Evolutionary conservation across 2,888 invertebrate species (phyloP), one percentile per base, ranked within the genome.

Genomic region (Agrotis puta): DNA sequence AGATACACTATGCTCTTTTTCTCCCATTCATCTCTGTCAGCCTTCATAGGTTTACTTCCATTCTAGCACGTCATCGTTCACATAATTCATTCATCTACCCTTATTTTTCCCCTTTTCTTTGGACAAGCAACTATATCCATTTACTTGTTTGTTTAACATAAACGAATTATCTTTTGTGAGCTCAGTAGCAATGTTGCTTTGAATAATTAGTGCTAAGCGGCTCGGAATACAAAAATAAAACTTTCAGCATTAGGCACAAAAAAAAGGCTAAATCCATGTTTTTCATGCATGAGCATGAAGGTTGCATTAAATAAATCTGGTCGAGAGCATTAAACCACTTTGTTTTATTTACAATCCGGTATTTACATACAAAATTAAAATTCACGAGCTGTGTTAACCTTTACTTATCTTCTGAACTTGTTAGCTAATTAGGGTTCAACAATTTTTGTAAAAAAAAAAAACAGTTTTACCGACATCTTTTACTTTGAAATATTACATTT

Each of bases 211-310:
- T 20, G n/a, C 5, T 9, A 53, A 45, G 16, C 14, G 22, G n/a
- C n/a, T 45, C 14, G n/a, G 4, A 62, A 47, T n/a, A 57, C 4
- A 6, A 20, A 56, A 22, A 22, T 22, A 22, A 22, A 39, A 39
- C 33, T 16, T 63, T 47, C n/a, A 9, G 33, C 27, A 43, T 20
- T 24, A 5, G 39, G 39, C 11, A 16, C 6, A 14, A 7, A 54
- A 54, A 71, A 45, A 14, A 9, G 5, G 2, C 20, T 2, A 22
- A 50, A 64, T 39, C 24, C 45, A 47, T 39, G 22, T 22, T 51
- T 68, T 70, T 45, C 63, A 70, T 70, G 70, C 62, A 39, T 48
- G 59, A 50, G 6, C 77, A 64, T 75, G 63, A 53, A 70, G 13
- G 2, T 22, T 62, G 22, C n/a, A 48, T 59, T 39, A 62, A 6